Percentiles rank a stretch among this genome's conserved stretches.
phyloP scores from a whole-genome alignment of 2,113 vertebrate species.

The Trichomycterus rosablanca region DNA sequence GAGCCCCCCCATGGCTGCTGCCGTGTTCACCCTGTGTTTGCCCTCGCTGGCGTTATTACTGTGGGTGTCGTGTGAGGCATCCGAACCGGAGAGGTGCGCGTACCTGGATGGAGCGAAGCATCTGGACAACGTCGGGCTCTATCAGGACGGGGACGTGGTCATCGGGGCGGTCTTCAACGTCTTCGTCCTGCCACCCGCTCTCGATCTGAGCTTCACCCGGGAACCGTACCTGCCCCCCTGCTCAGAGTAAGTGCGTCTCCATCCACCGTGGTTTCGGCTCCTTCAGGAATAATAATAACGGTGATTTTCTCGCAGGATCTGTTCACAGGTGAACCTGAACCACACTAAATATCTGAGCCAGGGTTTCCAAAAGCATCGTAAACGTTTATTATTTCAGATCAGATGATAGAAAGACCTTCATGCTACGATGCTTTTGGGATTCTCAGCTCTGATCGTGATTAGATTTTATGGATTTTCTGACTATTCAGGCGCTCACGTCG shows the following conservation, averaged over 20 bases:
- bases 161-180: conserved; percentile 60
- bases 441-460: no score
- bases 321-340: no score
- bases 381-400: no score
- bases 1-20: conserved; percentile 10
- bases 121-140: conserved; percentile 47
- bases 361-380: no score
- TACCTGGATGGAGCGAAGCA: conserved; percentile 33
- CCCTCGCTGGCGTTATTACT: conserved; percentile 23
- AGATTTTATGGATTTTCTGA: no score
- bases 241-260: conserved; percentile 48
- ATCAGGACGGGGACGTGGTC: conserved; percentile 59
- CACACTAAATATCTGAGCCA: no score
- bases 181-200: conserved; percentile 38
- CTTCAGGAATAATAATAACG: background rate
- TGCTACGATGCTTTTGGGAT: no score
- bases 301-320: background rate
- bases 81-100: conserved; percentile 46
- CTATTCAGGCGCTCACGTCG: no score
- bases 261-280: no score
- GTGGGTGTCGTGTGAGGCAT: background rate
- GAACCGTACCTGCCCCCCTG: conserved; percentile 48
- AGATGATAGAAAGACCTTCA: no score
- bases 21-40: background rate
- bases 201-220: conserved; percentile 47